A percentile compares a stretch with the other conserved stretches of the same genome.
These are phyloP conservation scores for Cryptoprocta ferox DNA, from an alignment of 2,797 vertebrate genomes.

Conservation along the genomic window DNA sequence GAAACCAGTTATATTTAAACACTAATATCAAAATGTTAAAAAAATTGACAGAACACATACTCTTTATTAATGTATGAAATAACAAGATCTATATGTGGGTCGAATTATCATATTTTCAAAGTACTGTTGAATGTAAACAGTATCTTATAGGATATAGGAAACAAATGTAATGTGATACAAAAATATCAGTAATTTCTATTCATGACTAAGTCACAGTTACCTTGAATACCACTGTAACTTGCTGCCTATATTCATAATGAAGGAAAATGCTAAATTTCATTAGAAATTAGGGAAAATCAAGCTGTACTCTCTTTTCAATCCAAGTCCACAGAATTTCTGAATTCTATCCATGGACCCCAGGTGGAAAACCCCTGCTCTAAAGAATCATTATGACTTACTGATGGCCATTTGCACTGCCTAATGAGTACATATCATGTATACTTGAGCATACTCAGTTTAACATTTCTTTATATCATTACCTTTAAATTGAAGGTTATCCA, in stretches of 20 bases:
- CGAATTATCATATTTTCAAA: background rate
- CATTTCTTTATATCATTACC: slow-evolving; percentile 61
- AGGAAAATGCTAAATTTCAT: slow-evolving; percentile 47
- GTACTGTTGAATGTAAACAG: background rate
- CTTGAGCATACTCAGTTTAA: slow-evolving; percentile 41
- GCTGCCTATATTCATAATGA: background rate
- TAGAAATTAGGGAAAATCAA: slow-evolving; percentile 22
- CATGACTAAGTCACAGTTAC: background rate
- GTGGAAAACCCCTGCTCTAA: background rate
- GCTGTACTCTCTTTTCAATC: background rate
- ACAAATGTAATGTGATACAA: background rate
- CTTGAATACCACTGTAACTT: background rate
- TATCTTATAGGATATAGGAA: slow-evolving; percentile 6
- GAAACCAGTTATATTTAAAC: slow-evolving; percentile 25
- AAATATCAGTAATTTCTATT: slow-evolving; percentile 47
- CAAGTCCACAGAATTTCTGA: slow-evolving; percentile 40
- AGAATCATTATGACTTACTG: background rate
- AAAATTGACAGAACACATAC: background rate
- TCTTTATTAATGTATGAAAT: slow-evolving; percentile 38
- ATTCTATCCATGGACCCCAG: background rate
- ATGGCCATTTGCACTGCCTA: background rate
- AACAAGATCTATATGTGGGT: background rate
- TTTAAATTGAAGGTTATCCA: slow-evolving; percentile 59
- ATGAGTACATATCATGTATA: background rate
- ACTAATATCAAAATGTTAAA: slow-evolving; percentile 35